Conservation (phyloP, 2,888 invertebrate species). For the Cistogaster globosa region DNA sequence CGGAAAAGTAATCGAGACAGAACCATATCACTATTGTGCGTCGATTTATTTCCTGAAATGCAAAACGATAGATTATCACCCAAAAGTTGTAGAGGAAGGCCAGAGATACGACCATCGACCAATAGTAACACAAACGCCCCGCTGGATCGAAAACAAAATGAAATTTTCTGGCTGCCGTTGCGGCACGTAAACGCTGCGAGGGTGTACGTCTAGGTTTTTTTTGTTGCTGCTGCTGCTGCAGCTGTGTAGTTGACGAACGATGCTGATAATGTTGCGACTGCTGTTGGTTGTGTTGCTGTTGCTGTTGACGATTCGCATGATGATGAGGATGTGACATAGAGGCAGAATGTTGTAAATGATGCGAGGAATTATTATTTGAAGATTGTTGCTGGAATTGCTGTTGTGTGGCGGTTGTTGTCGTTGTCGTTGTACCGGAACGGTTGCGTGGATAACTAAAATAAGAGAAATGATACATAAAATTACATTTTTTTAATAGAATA, state of each 20-base stretch:
- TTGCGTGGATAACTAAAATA: conserved; percentile 77
- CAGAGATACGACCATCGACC: conserved; percentile 98
- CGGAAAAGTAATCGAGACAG: conserved; percentile 97
- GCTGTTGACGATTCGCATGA: conserved; percentile 77
- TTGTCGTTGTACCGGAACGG: conserved; percentile 75
- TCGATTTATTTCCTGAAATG: conserved; percentile 98
- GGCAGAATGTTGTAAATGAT: conserved; percentile 72
- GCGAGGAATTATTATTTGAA: conserved; percentile 69
- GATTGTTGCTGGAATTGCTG: conserved; percentile 73
- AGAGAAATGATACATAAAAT: background rate
- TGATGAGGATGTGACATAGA: conserved; percentile 73
- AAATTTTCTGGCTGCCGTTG: conserved; percentile 86
- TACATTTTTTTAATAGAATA: too few relatives aligned
- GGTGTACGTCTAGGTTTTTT: conserved; percentile 79
- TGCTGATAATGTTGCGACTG: conserved; percentile 69
- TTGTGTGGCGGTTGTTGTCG: conserved; percentile 75
- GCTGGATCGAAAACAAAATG: conserved; percentile 99
- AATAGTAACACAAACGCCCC: conserved; percentile 97
- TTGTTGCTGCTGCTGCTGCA: conserved; percentile 69
- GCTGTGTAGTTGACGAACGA: conserved; percentile 74
- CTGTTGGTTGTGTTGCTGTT: conserved; percentile 67
- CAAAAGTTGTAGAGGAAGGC: conserved; percentile 98
- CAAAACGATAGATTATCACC: conserved; percentile 99
- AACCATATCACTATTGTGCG: conserved; percentile 97
- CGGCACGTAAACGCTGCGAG: conserved; percentile 80